A percentile compares a stretch with the other conserved stretches of the same genome.
Evolutionary conservation across 2,888 invertebrate genomes (phyloP).

Genomic region (Cyaniris semiargus): DNA sequence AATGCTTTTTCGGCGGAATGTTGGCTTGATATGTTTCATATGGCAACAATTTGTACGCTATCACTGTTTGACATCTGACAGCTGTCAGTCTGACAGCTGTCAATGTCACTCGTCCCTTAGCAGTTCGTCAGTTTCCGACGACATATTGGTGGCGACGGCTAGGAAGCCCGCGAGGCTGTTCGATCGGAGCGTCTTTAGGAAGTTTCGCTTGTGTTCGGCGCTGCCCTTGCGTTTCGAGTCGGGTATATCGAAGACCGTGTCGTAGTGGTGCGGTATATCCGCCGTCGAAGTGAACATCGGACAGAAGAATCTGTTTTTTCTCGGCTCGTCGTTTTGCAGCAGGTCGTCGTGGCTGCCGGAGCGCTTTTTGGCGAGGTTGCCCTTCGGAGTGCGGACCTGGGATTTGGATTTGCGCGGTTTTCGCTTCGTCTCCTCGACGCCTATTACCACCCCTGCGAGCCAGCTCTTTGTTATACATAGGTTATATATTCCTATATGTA

Average conservation of each 20-base stretch:
- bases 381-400: conserved; percentile 47
- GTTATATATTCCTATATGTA: conserved; percentile 13
- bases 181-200: conserved; percentile 63
- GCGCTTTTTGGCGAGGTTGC: conserved; percentile 55
- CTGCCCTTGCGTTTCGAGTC: conserved; percentile 51
- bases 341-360: conserved; percentile 68
- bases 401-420: conserved; percentile 51
- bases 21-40: conserved; percentile 72
- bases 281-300: conserved; percentile 78
- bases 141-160: conserved; percentile 52
- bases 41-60: conserved; percentile 61
- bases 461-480: conserved; percentile 39
- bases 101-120: conserved; percentile 57
- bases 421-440: conserved; percentile 46
- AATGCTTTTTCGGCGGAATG: conserved; percentile 60
- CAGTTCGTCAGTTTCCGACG: conserved; percentile 62
- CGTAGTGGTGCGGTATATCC: conserved; percentile 77
- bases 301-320: conserved; percentile 64
- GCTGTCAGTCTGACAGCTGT: not conserved
- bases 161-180: conserved; percentile 62
- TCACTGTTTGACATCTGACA: conserved; percentile 8
- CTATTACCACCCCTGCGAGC: conserved; percentile 40
- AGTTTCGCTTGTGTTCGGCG: conserved; percentile 54
- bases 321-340: conserved; percentile 54
- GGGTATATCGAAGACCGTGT: conserved; percentile 60